phyloP scores from a whole-genome alignment of 2,888 invertebrate genomes.

The Folsomia manolachei region DNA sequence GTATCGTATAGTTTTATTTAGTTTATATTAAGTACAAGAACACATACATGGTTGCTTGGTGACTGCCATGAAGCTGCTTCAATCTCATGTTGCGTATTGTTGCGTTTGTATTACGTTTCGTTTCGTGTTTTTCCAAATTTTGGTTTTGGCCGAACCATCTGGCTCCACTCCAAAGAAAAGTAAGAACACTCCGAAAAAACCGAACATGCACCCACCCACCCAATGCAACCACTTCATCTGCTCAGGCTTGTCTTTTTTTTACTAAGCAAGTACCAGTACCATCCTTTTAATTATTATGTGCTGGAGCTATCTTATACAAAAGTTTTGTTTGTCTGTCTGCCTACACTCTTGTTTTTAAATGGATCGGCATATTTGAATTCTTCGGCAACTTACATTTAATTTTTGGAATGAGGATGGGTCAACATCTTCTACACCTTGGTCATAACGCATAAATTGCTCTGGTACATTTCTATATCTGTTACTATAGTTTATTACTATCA shows the following conservation, averaged over 20 bases:
- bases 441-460: no score
- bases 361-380: no score
- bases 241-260: not conserved
- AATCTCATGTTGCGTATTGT: not conserved
- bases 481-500: no score
- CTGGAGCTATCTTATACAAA: no score
- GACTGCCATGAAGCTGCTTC: not conserved
- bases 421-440: no score
- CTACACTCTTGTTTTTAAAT: no score
- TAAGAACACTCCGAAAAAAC: constrained; percentile 2
- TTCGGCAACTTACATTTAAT: no score
- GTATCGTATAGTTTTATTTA: no score
- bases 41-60: not conserved
- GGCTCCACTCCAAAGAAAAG: constrained; percentile 2
- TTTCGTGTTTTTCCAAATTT: constrained; percentile 8
- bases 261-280: not conserved
- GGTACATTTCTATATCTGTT: no score
- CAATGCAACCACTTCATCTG: not conserved
- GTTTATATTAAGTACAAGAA: no score
- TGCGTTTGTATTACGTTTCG: not conserved
- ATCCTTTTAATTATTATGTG: constrained; percentile 1
- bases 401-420: no score
- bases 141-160: constrained; percentile 2
- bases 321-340: no score
- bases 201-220: not conserved